Evolutionary conservation across 2,113 vertebrate genomes (phyloP).

Genomic region (Castor canadensis): DNA sequence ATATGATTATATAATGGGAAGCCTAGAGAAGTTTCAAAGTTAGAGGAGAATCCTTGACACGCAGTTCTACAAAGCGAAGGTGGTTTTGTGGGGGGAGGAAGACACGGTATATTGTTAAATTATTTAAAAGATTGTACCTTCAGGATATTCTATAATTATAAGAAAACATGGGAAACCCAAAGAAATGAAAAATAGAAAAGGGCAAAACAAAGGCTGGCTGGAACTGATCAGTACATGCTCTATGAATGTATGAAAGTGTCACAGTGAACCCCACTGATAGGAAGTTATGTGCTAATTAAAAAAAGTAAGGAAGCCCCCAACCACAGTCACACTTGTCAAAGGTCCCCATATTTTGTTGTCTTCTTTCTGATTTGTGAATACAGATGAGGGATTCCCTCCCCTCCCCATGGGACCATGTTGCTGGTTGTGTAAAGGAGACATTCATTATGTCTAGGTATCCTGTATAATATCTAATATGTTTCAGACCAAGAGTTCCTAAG

Average conservation of each 20-base stretch:
- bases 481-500: background rate
- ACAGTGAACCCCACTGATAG: background rate
- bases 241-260: background rate
- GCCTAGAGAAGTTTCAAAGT: background rate
- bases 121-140: background rate
- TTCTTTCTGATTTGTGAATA: background rate
- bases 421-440: background rate
- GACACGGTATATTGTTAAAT: background rate
- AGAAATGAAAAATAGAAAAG: background rate
- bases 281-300: background rate
- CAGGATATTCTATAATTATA: background rate
- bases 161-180: background rate
- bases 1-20: background rate
- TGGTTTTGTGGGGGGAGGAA: background rate
- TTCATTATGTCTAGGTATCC: background rate
- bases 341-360: too few relatives aligned
- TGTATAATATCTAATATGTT: background rate
- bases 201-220: background rate
- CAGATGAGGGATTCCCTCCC: background rate
- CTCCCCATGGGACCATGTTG: accelerated
- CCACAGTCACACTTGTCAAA: background rate
- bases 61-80: background rate
- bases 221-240: background rate
- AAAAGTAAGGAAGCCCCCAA: background rate
- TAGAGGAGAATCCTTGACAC: background rate